Evolutionary conservation across 2,888 invertebrate species (phyloP).

Genomic region (Drosophila fungiperda): DNA sequence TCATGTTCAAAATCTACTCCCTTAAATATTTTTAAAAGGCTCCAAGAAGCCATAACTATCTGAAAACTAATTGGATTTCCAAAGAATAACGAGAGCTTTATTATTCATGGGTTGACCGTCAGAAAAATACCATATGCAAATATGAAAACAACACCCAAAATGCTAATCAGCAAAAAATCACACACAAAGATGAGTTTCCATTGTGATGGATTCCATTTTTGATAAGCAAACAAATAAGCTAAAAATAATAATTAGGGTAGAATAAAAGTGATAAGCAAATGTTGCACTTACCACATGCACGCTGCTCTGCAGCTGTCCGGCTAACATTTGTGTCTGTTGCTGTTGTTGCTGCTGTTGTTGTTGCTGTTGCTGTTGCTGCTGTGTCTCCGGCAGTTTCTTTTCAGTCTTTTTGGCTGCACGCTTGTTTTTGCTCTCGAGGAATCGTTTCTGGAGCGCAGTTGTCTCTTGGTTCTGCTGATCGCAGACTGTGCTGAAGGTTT

Average conservation of each 20-base stretch:
- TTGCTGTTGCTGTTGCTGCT: slow-evolving; percentile 37
- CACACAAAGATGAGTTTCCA: not conserved
- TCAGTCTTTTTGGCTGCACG: slow-evolving; percentile 93
- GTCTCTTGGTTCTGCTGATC: slow-evolving; percentile 97
- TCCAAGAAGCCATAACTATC: too few species aligned
- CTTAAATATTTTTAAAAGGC: too few species aligned
- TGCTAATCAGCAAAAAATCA: not conserved
- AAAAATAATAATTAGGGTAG: too few species aligned
- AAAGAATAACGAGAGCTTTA: not conserved
- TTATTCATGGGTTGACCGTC: not conserved
- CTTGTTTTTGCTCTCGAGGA: slow-evolving; percentile 95
- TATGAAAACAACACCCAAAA: not conserved
- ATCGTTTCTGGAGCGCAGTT: slow-evolving; percentile 93
- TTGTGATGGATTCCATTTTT: not conserved
- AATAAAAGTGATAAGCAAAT: not conserved
- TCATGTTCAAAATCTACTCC: not conserved
- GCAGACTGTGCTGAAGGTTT: slow-evolving; percentile 93
- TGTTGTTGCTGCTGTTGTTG: slow-evolving; percentile 68
- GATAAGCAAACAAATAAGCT: not conserved
- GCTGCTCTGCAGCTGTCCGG: slow-evolving; percentile 88
- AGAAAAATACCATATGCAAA: not conserved
- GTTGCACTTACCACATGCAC: slow-evolving; percentile 90
- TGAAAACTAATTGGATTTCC: not conserved
- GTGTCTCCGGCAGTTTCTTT: slow-evolving; percentile 85
- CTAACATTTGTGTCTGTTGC: slow-evolving; percentile 81